Percentiles rank a stretch among this genome's conserved stretches.
Conservation (phyloP, 2,797 vertebrate genomes). For the Liasis olivaceus region DNA sequence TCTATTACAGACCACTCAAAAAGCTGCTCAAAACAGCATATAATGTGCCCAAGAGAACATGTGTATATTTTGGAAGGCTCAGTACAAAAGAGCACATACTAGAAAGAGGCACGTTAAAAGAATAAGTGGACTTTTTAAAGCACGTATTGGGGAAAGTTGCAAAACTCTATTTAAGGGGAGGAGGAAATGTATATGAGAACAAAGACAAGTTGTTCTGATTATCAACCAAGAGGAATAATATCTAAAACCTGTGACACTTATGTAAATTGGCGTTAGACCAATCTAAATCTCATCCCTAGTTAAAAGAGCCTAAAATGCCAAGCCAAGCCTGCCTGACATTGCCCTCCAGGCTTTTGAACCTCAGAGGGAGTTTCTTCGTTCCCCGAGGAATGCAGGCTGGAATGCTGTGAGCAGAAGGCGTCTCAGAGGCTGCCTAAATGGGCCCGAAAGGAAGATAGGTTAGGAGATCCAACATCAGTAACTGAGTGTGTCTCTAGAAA, state of each 20-base stretch:
- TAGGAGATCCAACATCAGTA: constrained; percentile 3
- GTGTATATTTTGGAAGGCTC: no score
- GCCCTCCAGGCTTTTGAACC: constrained; percentile 35
- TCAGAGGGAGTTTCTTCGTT: not conserved
- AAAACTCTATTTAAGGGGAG: not conserved
- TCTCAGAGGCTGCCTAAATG: constrained; percentile 17
- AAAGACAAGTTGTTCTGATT: not conserved
- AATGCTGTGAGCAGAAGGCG: constrained; percentile 27
- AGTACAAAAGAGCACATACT: no score
- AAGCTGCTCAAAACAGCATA: no score
- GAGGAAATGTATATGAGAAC: not conserved
- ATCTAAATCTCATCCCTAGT: not conserved
- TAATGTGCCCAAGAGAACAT: no score
- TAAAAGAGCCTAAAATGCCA: not conserved
- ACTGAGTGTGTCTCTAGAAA: constrained; percentile 12
- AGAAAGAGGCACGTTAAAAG: no score
- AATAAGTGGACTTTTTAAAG: not conserved
- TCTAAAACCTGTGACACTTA: not conserved
- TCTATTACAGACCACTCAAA: no score
- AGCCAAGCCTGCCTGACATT: not conserved
- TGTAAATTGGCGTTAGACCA: constrained; percentile 10
- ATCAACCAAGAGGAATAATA: not conserved
- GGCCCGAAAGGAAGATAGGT: constrained; percentile 6
- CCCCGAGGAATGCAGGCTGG: constrained; percentile 12
- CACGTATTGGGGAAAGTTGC: not conserved